Evolutionary conservation across 2,113 vertebrate genomes (phyloP).

Genomic region (Hippocampus barbouri): DNA sequence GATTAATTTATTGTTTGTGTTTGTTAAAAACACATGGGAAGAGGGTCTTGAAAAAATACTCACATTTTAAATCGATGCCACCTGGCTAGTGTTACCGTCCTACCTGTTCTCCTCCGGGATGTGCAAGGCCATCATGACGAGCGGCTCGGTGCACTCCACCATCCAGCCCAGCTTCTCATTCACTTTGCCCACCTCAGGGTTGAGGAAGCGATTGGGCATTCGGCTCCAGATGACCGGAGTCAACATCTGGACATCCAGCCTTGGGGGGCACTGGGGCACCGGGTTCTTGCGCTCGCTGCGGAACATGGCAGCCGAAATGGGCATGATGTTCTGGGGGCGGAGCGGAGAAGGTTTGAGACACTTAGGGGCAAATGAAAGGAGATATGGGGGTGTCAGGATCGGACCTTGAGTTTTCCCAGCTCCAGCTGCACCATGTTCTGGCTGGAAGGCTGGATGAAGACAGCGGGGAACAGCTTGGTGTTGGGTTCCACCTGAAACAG

Average conservation of each 20-base stretch:
- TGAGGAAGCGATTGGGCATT: slow-evolving; percentile 85
- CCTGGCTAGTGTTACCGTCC: background rate
- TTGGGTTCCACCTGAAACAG: slow-evolving; percentile 87
- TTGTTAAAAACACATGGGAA: too few relatives aligned
- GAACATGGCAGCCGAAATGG: slow-evolving; percentile 94
- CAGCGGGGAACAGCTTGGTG: slow-evolving; percentile 90
- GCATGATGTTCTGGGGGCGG: slow-evolving; percentile 88
- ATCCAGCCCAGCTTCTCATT: slow-evolving; percentile 87
- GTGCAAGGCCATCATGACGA: slow-evolving; percentile 94
- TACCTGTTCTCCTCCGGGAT: slow-evolving; percentile 96
- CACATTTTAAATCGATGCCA: too few relatives aligned
- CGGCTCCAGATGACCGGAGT: slow-evolving; percentile 91
- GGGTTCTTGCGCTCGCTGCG: slow-evolving; percentile 86
- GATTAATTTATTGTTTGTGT: too few relatives aligned
- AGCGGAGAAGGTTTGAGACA: background rate
- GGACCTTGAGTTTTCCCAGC: slow-evolving; percentile 90
- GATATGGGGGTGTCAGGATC: background rate
- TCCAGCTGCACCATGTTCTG: slow-evolving; percentile 91
- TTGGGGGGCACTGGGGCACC: slow-evolving; percentile 85
- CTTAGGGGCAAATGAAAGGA: background rate
- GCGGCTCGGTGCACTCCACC: slow-evolving; percentile 82
- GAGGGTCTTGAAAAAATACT: too few relatives aligned
- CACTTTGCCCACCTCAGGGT: slow-evolving; percentile 72
- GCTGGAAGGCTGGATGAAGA: slow-evolving; percentile 81
- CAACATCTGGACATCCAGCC: slow-evolving; percentile 83